Evolutionary conservation across 1,140 invertebrate genomes (phyloP).

Genomic region (Plectrocnemia conspersa): DNA sequence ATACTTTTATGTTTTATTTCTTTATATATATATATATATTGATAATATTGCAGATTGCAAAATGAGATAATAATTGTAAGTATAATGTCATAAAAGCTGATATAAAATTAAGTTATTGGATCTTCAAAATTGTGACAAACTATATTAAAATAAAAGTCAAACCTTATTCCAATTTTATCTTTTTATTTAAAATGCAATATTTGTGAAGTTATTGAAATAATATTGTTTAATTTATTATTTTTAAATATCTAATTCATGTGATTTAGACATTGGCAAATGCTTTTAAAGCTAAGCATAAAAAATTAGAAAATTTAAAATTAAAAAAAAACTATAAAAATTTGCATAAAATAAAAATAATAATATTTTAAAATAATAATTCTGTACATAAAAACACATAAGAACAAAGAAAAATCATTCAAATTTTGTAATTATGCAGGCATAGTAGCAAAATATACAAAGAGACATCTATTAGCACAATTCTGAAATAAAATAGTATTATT

Average conservation of each 20-base stretch:
- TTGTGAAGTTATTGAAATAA: not conserved
- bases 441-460: not conserved
- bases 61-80: not conserved
- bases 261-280: not conserved
- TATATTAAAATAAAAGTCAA: not conserved
- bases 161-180: not conserved
- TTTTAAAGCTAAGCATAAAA: not conserved
- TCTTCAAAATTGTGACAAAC: not conserved
- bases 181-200: not conserved
- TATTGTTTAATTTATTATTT: too few species aligned
- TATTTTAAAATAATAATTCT: not conserved
- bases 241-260: not conserved
- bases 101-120: not conserved
- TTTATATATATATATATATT: not conserved
- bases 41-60: not conserved
- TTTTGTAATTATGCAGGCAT: not conserved
- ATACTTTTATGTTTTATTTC: not conserved
- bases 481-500: not conserved
- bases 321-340: not conserved
- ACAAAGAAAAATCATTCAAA: not conserved
- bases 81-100: not conserved
- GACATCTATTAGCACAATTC: not conserved
- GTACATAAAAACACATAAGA: not conserved
- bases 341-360: not conserved
- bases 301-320: not conserved